Percentiles rank a stretch among this genome's conserved stretches.
phyloP scores from a whole-genome alignment of 1,140 invertebrate genomes.

The Achroia grisella region DNA sequence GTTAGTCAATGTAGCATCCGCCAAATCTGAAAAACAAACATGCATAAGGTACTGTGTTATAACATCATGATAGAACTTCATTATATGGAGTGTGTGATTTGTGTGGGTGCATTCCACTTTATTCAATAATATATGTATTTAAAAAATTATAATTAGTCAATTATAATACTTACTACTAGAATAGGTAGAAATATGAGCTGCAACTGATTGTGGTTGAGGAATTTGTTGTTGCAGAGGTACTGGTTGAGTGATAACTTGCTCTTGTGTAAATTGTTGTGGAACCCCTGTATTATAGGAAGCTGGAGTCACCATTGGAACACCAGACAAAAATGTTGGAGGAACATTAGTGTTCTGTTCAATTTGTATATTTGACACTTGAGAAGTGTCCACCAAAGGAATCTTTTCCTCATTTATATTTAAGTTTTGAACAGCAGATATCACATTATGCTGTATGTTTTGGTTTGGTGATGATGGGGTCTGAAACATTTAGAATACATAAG shows the following conservation, averaged over 20 bases:
- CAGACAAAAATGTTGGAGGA: constrained; percentile 61
- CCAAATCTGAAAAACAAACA: constrained; percentile 43
- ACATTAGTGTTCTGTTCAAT: constrained; percentile 16
- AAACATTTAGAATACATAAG: constrained; percentile 1
- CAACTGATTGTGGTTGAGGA: constrained; percentile 22
- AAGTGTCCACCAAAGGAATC: constrained; percentile 22
- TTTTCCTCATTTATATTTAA: constrained; percentile 41
- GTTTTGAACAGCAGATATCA: constrained; percentile 36
- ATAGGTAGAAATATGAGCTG: constrained; percentile 64
- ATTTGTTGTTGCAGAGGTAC: constrained; percentile 2
- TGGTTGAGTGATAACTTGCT: constrained; percentile 1
- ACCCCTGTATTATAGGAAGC: constrained; percentile 24
- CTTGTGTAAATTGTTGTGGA: constrained; percentile 24
- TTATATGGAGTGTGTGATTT: too few species aligned
- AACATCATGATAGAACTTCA: too few species aligned
- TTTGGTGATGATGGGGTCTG: constrained; percentile 28
- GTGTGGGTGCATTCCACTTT: too few species aligned
- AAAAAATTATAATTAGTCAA: constrained; percentile 1
- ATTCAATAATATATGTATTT: too few species aligned
- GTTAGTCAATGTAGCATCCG: constrained; percentile 62
- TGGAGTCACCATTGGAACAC: constrained; percentile 69
- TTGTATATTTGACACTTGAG: constrained; percentile 22
- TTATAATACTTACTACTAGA: constrained; percentile 56
- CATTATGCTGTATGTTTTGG: constrained; percentile 23
- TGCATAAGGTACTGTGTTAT: too few species aligned